Evolutionary conservation across 2,797 vertebrate genomes (phyloP).

Genomic region (Antrozous pallidus): DNA sequence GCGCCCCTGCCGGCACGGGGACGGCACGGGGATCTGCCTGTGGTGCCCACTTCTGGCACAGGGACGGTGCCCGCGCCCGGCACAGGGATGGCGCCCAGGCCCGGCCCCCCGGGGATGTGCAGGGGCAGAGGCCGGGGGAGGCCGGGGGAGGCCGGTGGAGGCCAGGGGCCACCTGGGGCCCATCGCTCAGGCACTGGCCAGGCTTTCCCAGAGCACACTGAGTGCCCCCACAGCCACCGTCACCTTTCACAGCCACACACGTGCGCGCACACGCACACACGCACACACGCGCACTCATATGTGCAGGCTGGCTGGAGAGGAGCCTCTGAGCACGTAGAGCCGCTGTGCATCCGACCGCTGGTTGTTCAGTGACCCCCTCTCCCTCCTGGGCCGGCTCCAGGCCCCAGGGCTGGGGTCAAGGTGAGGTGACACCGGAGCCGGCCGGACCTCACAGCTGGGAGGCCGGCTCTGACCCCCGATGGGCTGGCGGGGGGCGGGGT

Average conservation of each 20-base stretch:
- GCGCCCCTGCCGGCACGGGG: too few relatives aligned
- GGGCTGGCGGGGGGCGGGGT: too few relatives aligned
- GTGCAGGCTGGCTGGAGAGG: fast-evolving
- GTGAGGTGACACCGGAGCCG: not conserved
- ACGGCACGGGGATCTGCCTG: too few relatives aligned
- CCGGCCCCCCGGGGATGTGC: not conserved
- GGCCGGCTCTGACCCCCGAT: too few relatives aligned
- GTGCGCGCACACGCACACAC: too few relatives aligned
- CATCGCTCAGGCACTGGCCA: fast-evolving
- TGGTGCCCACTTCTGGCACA: too few relatives aligned
- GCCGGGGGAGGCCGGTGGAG: fast-evolving
- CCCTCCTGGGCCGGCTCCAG: not conserved
- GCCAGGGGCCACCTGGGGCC: fast-evolving
- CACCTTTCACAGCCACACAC: too few relatives aligned
- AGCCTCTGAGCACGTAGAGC: too few relatives aligned
- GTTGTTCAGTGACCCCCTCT: too few relatives aligned
- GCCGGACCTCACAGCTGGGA: too few relatives aligned
- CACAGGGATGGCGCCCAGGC: too few relatives aligned
- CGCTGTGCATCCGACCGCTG: fast-evolving
- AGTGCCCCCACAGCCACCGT: not conserved
- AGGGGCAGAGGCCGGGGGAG: not conserved
- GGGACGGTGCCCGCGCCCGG: too few relatives aligned
- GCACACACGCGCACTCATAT: fast-evolving
- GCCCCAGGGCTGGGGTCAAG: not conserved
- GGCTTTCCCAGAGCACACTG: not conserved